These are phyloP conservation scores for Parthenolecanium corni DNA, from an alignment of 2,888 invertebrate genomes.

Conservation along the genomic window DNA sequence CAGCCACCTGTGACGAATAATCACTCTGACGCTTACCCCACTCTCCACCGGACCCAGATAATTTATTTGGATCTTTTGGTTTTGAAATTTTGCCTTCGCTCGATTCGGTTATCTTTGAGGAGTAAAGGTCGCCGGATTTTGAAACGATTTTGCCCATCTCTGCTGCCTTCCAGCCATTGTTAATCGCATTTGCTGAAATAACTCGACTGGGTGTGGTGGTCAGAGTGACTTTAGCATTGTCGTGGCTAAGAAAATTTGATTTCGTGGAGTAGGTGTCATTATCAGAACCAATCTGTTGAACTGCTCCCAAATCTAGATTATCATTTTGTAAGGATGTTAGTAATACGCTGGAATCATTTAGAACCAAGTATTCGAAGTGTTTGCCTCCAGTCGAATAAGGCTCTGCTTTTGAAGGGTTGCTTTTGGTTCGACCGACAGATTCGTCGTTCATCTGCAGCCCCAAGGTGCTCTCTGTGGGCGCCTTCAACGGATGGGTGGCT, in stretches of 20 bases:
- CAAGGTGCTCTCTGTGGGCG: constrained; percentile 28
- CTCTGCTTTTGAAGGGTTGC: constrained; percentile 23
- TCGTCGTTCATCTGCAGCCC: constrained; percentile 17
- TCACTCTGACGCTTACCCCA: neutral
- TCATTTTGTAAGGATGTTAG: constrained; percentile 19
- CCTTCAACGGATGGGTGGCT: constrained; percentile 30
- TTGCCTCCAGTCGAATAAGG: constrained; percentile 21
- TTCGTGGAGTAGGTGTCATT: neutral
- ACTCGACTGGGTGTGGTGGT: neutral
- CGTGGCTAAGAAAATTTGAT: neutral
- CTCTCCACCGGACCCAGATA: neutral
- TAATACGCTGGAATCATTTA: constrained; percentile 16
- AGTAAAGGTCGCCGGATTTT: too few relatives aligned
- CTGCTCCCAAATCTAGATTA: neutral
- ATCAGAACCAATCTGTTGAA: constrained; percentile 2
- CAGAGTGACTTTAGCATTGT: neutral
- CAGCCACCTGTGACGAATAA: neutral
- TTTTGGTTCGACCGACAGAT: constrained; percentile 12
- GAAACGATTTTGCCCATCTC: too few relatives aligned
- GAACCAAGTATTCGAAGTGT: constrained; percentile 23
- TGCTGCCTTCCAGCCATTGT: too few relatives aligned
- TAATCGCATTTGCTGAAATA: too few relatives aligned
- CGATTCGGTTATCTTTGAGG: too few relatives aligned
- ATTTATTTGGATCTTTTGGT: neutral
- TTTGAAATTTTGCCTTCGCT: too few relatives aligned